Percentiles rank a stretch among this genome's conserved stretches.
Evolutionary conservation across 2,888 invertebrate species (phyloP).

Genomic region (Stenodema calcarata): DNA sequence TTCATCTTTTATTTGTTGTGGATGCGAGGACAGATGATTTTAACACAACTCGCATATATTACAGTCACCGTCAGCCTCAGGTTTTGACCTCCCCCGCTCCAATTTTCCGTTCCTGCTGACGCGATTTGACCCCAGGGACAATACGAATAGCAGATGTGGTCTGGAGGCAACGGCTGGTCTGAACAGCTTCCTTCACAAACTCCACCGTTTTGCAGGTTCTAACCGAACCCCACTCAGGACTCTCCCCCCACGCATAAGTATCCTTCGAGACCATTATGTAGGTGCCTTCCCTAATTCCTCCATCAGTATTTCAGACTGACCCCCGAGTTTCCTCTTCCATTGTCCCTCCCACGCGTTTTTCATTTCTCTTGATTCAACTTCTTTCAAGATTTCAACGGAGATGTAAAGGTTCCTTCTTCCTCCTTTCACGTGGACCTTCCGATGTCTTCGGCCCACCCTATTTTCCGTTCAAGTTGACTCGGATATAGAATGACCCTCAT

Average conservation of each 20-base stretch:
- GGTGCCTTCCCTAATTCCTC: slow-evolving; percentile 33
- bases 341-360: not conserved
- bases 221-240: not conserved
- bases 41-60: not conserved
- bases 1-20: too few species aligned
- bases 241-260: not conserved
- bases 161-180: not conserved
- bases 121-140: slow-evolving; percentile 10
- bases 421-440: not conserved
- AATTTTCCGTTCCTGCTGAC: slow-evolving; percentile 6
- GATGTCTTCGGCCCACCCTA: not conserved
- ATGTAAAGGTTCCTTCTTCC: not conserved
- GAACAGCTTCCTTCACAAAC: not conserved
- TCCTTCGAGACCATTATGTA: not conserved
- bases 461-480: not conserved
- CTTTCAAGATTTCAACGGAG: not conserved
- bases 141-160: not conserved
- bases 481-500: not conserved
- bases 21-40: not conserved
- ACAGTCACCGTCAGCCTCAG: not conserved
- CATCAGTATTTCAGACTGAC: slow-evolving; percentile 35
- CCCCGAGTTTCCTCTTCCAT: not conserved
- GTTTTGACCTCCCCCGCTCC: not conserved
- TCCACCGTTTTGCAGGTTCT: not conserved
- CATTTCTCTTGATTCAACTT: not conserved